Percentiles rank a stretch among this genome's conserved stretches.
phyloP scores from a whole-genome alignment of 2,113 vertebrate genomes.

The Grammomys surdaster region DNA sequence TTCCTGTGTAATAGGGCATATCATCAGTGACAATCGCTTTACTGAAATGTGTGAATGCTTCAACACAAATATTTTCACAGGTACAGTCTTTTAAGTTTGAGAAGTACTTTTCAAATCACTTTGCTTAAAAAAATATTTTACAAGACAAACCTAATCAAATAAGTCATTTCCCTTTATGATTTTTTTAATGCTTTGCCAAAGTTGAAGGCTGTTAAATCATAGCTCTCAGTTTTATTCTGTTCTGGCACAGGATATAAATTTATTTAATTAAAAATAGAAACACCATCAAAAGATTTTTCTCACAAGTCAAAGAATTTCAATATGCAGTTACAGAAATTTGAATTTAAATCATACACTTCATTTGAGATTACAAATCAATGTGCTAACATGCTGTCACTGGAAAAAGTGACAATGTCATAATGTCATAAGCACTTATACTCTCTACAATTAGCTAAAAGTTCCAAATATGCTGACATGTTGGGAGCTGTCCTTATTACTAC shows the following conservation, averaged over 20 bases:
- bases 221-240: constrained; percentile 51
- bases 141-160: constrained; percentile 43
- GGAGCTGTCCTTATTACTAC: constrained; percentile 12
- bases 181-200: constrained; percentile 54
- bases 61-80: constrained; percentile 55
- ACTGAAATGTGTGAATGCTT: constrained; percentile 32
- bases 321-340: constrained; percentile 62
- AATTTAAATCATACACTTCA: constrained; percentile 54
- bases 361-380: constrained; percentile 55
- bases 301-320: constrained; percentile 58
- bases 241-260: constrained; percentile 55
- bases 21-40: not conserved
- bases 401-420: constrained; percentile 47
- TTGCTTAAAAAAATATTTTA: constrained; percentile 58
- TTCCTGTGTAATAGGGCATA: constrained; percentile 11
- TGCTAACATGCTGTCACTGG: constrained; percentile 5
- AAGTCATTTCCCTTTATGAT: constrained; percentile 40
- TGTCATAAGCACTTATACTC: constrained; percentile 45
- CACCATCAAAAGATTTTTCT: constrained; percentile 46
- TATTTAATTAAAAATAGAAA: constrained; percentile 72
- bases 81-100: not conserved
- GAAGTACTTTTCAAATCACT: constrained; percentile 1
- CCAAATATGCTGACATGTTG: constrained; percentile 6
- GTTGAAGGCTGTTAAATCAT: constrained; percentile 42
- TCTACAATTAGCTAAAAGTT: constrained; percentile 29